Percentiles rank a stretch among this genome's conserved stretches.
These are phyloP conservation scores for Ochropacha duplaris DNA, from an alignment of 2,888 invertebrate species.

Conservation along the genomic window DNA sequence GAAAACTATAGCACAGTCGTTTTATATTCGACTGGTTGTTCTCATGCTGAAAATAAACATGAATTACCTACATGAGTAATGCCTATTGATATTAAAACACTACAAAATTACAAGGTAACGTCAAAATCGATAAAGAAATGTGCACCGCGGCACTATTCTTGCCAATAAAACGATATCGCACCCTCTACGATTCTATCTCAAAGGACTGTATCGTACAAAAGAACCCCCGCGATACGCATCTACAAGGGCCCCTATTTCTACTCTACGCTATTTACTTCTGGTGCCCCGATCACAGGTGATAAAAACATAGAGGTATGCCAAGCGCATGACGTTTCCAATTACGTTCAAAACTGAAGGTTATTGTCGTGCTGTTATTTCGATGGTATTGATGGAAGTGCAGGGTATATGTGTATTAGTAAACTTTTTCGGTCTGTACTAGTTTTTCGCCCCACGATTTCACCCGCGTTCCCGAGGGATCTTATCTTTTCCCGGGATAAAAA, in stretches of 20 bases:
- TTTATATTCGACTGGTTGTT: no score
- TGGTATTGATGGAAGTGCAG: no score
- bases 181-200: constrained; percentile 16
- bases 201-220: constrained; percentile 36
- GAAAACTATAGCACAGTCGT: no score
- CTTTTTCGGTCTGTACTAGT: no score
- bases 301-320: not conserved
- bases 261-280: not conserved
- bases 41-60: no score
- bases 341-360: not conserved
- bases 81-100: not conserved
- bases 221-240: constrained; percentile 36
- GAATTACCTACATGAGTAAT: no score
- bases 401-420: no score
- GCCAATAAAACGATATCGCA: constrained; percentile 12
- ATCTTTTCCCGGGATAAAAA: no score
- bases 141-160: not conserved
- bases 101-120: not conserved
- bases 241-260: constrained; percentile 15
- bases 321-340: not conserved
- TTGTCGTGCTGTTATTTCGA: no score
- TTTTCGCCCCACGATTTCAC: no score
- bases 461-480: no score
- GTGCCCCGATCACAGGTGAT: not conserved
- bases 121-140: not conserved